These are phyloP conservation scores for Drosophila grimshawi DNA, from an alignment of 1,140 invertebrate genomes.

Conservation along the genomic window DNA sequence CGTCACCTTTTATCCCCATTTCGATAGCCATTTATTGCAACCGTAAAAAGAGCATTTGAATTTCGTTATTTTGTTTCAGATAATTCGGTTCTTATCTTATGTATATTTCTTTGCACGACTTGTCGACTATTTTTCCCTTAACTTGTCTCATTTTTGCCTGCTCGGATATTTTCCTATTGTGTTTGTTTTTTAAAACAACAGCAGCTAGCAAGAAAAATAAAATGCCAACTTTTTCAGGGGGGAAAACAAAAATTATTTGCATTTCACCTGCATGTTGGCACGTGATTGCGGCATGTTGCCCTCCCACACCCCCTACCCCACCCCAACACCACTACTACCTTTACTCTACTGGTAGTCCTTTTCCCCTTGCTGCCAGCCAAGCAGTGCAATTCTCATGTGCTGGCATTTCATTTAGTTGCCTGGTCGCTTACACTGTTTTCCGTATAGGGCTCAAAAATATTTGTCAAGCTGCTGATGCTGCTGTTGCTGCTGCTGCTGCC, in stretches of 20 bases:
- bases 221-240: constrained; percentile 51
- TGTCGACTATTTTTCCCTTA: constrained; percentile 28
- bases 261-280: constrained; percentile 80
- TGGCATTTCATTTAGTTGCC: constrained; percentile 54
- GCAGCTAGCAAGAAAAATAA: constrained; percentile 33
- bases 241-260: constrained; percentile 81
- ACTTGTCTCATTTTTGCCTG: constrained; percentile 58
- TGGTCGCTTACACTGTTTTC: constrained; percentile 30
- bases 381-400: constrained; percentile 40
- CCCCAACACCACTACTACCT: too few species aligned
- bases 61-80: constrained; percentile 14
- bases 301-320: not conserved
- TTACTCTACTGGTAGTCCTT: not conserved
- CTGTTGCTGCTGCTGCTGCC: not conserved
- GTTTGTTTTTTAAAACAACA: constrained; percentile 33
- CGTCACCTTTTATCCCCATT: too few species aligned
- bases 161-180: constrained; percentile 56
- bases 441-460: constrained; percentile 68
- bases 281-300: constrained; percentile 67
- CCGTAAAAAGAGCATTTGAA: constrained; percentile 15
- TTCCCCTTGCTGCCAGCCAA: not conserved
- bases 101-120: constrained; percentile 1
- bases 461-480: constrained; percentile 53
- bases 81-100: constrained; percentile 15
- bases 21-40: not conserved